phyloP scores from a whole-genome alignment of 2,113 vertebrate genomes.

The Sorex araneus region DNA sequence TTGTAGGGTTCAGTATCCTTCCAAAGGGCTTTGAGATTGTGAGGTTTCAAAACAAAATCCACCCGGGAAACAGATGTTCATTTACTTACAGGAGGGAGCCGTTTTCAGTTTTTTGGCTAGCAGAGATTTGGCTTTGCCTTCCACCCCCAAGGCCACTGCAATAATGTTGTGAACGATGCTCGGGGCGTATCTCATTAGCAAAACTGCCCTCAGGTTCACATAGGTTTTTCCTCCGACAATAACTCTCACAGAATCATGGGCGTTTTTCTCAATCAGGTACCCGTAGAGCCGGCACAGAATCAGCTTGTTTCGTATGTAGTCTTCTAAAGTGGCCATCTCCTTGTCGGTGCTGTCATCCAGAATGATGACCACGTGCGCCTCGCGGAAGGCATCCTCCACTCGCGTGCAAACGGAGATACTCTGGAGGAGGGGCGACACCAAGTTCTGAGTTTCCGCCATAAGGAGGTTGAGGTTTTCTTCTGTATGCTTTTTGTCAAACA shows the following conservation, averaged over 20 bases:
- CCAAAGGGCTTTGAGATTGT: background rate
- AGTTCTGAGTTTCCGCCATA: conserved; percentile 89
- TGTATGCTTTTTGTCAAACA: conserved; percentile 87
- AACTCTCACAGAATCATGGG: conserved; percentile 89
- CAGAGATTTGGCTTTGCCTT: conserved; percentile 90
- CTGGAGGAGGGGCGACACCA: conserved; percentile 89
- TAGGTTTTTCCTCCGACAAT: conserved; percentile 92
- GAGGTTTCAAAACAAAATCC: background rate
- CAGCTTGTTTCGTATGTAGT: conserved; percentile 81
- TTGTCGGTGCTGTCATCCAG: conserved; percentile 89
- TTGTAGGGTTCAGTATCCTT: background rate
- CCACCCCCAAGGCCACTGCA: conserved; percentile 89
- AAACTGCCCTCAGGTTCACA: conserved; percentile 90
- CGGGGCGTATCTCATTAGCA: conserved; percentile 88
- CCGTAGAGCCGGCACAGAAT: conserved; percentile 90
- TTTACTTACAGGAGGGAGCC: conserved; percentile 87
- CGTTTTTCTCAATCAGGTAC: conserved; percentile 90
- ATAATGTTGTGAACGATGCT: conserved; percentile 90
- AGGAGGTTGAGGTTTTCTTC: conserved; percentile 85
- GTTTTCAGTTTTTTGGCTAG: conserved; percentile 92
- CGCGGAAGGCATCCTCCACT: conserved; percentile 89
- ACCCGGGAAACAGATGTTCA: background rate
- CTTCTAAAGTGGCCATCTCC: conserved; percentile 72
- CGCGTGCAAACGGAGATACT: conserved; percentile 89
- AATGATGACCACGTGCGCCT: conserved; percentile 92